Conservation (phyloP, 2,797 vertebrate species). For the Liparis tanakae region DNA sequence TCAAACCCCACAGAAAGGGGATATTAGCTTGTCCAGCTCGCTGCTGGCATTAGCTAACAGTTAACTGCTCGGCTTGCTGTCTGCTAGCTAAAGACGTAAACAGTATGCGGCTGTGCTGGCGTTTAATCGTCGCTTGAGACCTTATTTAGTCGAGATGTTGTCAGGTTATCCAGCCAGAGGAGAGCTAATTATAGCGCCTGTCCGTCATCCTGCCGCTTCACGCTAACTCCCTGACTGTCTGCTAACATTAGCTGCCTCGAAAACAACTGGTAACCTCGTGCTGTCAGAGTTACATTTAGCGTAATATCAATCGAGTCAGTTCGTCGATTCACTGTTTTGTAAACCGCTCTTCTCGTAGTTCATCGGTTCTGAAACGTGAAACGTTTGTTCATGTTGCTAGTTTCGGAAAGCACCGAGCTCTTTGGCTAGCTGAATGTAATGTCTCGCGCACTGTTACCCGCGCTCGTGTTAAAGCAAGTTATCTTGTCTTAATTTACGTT, state of each 20-base stretch:
- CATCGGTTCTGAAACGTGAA: neutral
- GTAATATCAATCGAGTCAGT: neutral
- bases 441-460: neutral
- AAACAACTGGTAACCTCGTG: slow-evolving; percentile 21
- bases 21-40: slow-evolving; percentile 50
- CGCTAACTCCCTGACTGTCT: slow-evolving; percentile 58
- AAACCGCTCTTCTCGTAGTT: neutral
- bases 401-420: no score
- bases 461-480: neutral
- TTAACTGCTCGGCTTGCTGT: slow-evolving; percentile 40
- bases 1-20: slow-evolving; percentile 52
- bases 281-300: neutral
- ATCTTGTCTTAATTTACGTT: neutral
- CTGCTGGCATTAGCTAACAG: slow-evolving; percentile 48
- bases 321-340: no score
- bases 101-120: neutral
- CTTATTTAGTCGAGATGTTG: slow-evolving; percentile 25
- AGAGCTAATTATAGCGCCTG: slow-evolving; percentile 48
- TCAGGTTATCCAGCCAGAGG: slow-evolving; percentile 25
- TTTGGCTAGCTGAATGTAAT: neutral
- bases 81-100: slow-evolving; percentile 15
- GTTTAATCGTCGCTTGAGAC: slow-evolving; percentile 4
- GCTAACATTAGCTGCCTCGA: slow-evolving; percentile 59
- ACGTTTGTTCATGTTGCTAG: no score
- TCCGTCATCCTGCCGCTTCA: slow-evolving; percentile 53